These are phyloP conservation scores for Eidolon dupreanum DNA, from an alignment of 2,797 vertebrate species.

Conservation along the genomic window DNA sequence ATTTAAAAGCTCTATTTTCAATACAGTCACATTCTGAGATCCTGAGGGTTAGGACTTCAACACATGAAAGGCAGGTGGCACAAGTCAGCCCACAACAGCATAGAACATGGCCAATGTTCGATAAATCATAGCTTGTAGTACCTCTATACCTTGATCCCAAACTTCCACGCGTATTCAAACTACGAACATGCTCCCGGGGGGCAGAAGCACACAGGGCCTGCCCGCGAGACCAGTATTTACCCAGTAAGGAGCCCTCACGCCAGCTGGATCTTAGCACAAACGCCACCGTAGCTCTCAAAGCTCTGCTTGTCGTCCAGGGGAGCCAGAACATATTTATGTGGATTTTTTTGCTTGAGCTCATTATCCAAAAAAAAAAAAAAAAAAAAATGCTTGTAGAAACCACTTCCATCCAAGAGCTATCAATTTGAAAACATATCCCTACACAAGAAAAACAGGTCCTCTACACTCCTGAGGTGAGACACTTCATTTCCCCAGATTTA, in stretches of 20 bases:
- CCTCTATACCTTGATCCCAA: background rate
- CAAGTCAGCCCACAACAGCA: background rate
- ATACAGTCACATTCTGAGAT: background rate
- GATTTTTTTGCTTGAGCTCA: background rate
- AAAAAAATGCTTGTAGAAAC: background rate
- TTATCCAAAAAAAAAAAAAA: background rate
- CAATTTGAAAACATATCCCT: background rate
- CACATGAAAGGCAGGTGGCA: background rate
- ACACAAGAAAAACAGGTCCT: background rate
- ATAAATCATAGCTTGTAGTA: background rate
- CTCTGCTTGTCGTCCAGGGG: background rate
- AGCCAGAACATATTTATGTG: background rate
- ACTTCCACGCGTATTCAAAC: background rate
- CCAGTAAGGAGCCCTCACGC: background rate
- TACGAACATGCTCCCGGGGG: background rate
- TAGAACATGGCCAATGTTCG: background rate
- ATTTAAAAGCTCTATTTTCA: background rate
- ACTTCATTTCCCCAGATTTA: background rate
- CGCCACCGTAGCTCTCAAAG: background rate
- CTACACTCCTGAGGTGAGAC: background rate
- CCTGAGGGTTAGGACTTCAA: background rate
- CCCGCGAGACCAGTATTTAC: background rate
- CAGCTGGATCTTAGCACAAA: background rate
- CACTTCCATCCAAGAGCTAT: background rate
- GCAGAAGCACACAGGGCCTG: background rate